These are phyloP conservation scores for Drosophila dives DNA, from an alignment of 2,888 invertebrate genomes.

Conservation along the genomic window DNA sequence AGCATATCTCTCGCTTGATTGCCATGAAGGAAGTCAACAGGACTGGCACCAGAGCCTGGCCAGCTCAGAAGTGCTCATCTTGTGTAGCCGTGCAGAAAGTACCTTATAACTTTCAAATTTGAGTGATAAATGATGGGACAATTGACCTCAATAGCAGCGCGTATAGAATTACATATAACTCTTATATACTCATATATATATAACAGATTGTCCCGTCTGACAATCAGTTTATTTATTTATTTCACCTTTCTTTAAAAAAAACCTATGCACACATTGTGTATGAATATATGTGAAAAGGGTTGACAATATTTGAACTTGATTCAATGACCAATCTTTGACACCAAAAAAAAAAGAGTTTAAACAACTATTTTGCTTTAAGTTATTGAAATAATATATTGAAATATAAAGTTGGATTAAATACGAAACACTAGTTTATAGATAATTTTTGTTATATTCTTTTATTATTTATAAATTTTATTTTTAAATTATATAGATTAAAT, in stretches of 20 bases:
- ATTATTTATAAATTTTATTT: not conserved
- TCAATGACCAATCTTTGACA: not conserved
- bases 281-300: not conserved
- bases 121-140: conserved; percentile 8
- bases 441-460: too few species aligned
- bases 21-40: not conserved
- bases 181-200: not conserved
- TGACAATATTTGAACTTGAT: not conserved
- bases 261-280: not conserved
- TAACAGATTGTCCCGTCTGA: not conserved
- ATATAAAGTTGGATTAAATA: too few species aligned
- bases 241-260: not conserved
- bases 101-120: conserved; percentile 2
- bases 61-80: conserved; percentile 9
- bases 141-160: conserved; percentile 8
- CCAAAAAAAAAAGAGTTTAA: too few species aligned
- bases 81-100: conserved; percentile 11
- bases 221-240: not conserved
- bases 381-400: too few species aligned
- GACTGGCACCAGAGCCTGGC: not conserved
- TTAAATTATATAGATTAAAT: too few species aligned
- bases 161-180: not conserved
- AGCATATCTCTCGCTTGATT: not conserved
- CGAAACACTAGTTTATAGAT: too few species aligned
- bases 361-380: too few species aligned